phyloP scores from a whole-genome alignment of 2,888 invertebrate genomes.

The Polia nebulosa region DNA sequence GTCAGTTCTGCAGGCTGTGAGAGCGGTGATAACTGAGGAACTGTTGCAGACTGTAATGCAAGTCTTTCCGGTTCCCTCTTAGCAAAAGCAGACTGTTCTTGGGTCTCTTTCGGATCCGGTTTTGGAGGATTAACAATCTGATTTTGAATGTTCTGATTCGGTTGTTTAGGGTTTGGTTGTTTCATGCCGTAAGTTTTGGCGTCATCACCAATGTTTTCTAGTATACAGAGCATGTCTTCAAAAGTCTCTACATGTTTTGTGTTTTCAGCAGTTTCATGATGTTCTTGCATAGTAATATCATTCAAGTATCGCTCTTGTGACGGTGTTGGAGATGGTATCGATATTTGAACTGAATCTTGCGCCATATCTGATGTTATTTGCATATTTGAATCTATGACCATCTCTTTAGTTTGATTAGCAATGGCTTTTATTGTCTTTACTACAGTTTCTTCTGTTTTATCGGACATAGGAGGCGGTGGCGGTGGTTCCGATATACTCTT shows the following conservation, averaged over 20 bases:
- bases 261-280: constrained; percentile 89
- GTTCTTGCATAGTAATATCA: constrained; percentile 92
- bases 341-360: constrained; percentile 92
- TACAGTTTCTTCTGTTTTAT: constrained; percentile 82
- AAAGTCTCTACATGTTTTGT: constrained; percentile 92
- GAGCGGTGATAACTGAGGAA: constrained; percentile 93
- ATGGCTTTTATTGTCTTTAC: constrained; percentile 90
- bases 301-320: constrained; percentile 92
- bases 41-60: constrained; percentile 87
- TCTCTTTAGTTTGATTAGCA: constrained; percentile 90
- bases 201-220: constrained; percentile 92
- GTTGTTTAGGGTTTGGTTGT: constrained; percentile 70
- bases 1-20: constrained; percentile 94
- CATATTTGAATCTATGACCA: constrained; percentile 90
- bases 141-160: constrained; percentile 68
- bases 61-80: constrained; percentile 82
- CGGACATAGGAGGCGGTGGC: constrained; percentile 68
- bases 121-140: constrained; percentile 67
- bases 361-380: constrained; percentile 90
- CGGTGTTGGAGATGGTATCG: constrained; percentile 92
- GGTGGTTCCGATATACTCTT: constrained; percentile 77
- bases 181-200: constrained; percentile 80
- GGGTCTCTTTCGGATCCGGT: constrained; percentile 77
- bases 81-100: constrained; percentile 77
- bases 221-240: constrained; percentile 93